Evolutionary conservation across 2,888 invertebrate genomes (phyloP).

Genomic region (Aspidapion aeneum): DNA sequence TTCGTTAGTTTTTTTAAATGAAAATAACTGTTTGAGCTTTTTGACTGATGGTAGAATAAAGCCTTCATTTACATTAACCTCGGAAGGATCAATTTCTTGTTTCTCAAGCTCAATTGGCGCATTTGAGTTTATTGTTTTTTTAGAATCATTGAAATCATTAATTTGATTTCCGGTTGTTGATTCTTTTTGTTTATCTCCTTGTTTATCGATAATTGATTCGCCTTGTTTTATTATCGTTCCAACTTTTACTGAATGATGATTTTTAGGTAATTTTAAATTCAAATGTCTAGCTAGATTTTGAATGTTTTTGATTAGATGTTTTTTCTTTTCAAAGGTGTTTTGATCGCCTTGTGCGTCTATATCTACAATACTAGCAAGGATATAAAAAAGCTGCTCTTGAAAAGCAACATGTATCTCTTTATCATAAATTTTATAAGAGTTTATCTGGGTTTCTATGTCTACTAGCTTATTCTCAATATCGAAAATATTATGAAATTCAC

Average conservation of each 20-base stretch:
- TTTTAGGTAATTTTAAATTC: constrained; percentile 28
- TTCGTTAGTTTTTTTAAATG: neutral
- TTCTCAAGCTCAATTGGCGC: neutral
- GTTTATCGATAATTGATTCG: neutral
- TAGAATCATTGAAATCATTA: neutral
- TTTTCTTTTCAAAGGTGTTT: constrained; percentile 20
- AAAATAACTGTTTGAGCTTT: neutral
- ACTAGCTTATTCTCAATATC: constrained; percentile 29
- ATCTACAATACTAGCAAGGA: constrained; percentile 29
- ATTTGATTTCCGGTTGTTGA: neutral
- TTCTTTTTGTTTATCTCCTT: neutral
- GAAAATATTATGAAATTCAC: constrained; percentile 17
- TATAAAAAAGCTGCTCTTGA: constrained; percentile 31
- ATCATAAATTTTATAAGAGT: constrained; percentile 29
- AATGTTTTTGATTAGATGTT: constrained; percentile 25
- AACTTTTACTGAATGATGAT: constrained; percentile 5
- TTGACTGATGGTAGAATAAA: neutral
- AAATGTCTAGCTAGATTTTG: constrained; percentile 26
- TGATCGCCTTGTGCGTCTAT: constrained; percentile 26
- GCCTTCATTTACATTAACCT: neutral
- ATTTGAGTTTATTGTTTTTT: too few relatives aligned
- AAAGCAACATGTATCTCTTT: constrained; percentile 32
- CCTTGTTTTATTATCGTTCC: constrained; percentile 1
- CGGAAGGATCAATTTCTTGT: neutral
- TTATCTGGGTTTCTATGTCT: constrained; percentile 23